A percentile compares a stretch with the other conserved stretches of the same genome.
These are phyloP conservation scores for Plecturocebus donacophilus DNA, from an alignment of 2,113 vertebrate species.

Conservation along the genomic window DNA sequence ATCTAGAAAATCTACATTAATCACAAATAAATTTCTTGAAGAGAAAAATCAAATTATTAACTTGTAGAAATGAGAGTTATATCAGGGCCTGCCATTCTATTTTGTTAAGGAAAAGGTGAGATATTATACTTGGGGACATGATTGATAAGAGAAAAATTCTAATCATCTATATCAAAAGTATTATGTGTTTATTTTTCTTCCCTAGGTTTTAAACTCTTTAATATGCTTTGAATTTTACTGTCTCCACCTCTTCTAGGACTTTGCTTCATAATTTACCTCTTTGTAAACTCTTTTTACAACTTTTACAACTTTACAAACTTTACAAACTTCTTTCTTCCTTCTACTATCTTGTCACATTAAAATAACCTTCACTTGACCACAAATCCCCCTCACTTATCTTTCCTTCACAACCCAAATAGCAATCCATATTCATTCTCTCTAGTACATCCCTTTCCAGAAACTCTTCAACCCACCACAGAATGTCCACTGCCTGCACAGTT, in stretches of 20 bases:
- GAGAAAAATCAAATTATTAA: background rate
- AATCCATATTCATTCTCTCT: background rate
- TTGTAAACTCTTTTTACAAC: background rate
- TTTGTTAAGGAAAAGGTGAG: background rate
- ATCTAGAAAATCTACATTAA: background rate
- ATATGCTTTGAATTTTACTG: background rate
- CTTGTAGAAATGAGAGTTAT: background rate
- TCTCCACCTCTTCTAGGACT: background rate
- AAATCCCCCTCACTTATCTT: background rate
- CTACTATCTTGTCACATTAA: background rate
- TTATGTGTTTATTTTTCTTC: background rate
- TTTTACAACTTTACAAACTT: no score
- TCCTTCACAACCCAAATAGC: background rate
- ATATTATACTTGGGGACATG: background rate
- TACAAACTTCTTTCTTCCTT: no score
- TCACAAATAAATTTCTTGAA: background rate
- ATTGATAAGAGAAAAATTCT: background rate
- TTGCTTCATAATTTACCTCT: background rate
- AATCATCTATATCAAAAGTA: background rate
- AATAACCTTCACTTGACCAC: background rate
- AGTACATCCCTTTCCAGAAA: background rate
- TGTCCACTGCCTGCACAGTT: background rate
- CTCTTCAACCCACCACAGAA: background rate
- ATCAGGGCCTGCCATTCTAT: background rate
- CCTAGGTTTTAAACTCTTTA: background rate